Conservation (phyloP, 2,797 vertebrate species). For the Gorsachius magnificus region DNA sequence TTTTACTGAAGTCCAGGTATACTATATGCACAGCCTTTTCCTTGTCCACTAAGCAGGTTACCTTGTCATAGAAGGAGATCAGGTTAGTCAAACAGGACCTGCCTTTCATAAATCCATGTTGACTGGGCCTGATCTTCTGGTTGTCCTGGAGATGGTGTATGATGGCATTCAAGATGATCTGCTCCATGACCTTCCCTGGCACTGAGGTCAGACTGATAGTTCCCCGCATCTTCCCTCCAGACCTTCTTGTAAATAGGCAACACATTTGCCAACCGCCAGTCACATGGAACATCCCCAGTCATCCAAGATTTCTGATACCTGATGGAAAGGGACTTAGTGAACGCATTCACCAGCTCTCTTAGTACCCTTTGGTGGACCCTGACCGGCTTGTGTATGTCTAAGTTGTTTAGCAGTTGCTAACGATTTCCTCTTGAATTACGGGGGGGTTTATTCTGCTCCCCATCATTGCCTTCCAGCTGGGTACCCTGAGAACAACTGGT, state of each 20-base stretch:
- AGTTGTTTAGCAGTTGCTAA: background rate
- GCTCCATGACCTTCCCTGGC: background rate
- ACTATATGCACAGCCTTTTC: too few species aligned
- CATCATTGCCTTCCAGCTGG: background rate
- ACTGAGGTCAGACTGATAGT: background rate
- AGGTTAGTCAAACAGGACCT: too few species aligned
- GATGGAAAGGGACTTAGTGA: background rate
- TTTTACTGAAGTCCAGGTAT: too few species aligned
- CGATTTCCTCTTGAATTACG: background rate
- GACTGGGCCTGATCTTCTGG: background rate
- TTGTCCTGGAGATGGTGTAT: background rate
- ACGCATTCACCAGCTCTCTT: background rate
- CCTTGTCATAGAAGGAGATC: too few species aligned
- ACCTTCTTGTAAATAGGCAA: background rate
- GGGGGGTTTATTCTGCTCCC: background rate
- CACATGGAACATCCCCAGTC: fast-evolving
- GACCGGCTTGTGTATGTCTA: background rate
- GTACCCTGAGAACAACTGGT: background rate
- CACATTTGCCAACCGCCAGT: background rate
- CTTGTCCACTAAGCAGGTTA: too few species aligned
- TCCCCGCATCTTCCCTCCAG: background rate
- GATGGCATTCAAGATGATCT: background rate
- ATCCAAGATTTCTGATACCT: background rate
- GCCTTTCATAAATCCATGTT: background rate
- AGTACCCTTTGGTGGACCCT: background rate